Evolutionary conservation across 2,888 invertebrate species (phyloP).

Genomic region (Ophion obscuratus): DNA sequence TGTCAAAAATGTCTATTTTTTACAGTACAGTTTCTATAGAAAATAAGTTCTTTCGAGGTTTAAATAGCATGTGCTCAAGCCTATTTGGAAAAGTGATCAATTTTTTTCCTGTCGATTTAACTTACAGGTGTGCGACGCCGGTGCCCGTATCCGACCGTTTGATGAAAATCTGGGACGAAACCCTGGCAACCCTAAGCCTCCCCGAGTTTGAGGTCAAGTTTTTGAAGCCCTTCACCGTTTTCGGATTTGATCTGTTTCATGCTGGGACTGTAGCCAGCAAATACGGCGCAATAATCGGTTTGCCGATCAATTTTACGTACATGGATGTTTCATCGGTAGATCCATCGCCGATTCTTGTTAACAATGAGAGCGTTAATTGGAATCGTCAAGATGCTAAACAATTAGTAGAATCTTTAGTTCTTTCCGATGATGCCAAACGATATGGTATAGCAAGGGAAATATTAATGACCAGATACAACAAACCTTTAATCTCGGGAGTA

Average conservation of each 20-base stretch:
- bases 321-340: conserved; percentile 86
- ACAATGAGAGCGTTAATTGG: conserved; percentile 88
- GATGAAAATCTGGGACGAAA: conserved; percentile 85
- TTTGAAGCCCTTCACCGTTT: conserved; percentile 88
- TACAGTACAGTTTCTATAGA: no score
- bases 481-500: conserved; percentile 85
- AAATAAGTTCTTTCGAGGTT: no score
- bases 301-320: conserved; percentile 90
- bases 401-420: conserved; percentile 88
- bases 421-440: conserved; percentile 92
- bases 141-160: conserved; percentile 86
- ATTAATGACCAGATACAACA: conserved; percentile 86
- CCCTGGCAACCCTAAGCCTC: conserved; percentile 87
- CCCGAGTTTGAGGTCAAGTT: conserved; percentile 84
- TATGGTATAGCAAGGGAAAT: conserved; percentile 93
- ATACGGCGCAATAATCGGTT: conserved; percentile 89
- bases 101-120: neutral
- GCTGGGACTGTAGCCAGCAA: conserved; percentile 86
- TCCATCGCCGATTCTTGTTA: conserved; percentile 86
- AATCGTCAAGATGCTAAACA: conserved; percentile 87
- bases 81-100: neutral
- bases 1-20: no score
- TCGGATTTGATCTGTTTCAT: conserved; percentile 90
- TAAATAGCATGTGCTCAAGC: no score
- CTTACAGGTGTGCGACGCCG: conserved; percentile 86